Conservation (phyloP, 2,888 invertebrate genomes). For the Heliconius sara region DNA sequence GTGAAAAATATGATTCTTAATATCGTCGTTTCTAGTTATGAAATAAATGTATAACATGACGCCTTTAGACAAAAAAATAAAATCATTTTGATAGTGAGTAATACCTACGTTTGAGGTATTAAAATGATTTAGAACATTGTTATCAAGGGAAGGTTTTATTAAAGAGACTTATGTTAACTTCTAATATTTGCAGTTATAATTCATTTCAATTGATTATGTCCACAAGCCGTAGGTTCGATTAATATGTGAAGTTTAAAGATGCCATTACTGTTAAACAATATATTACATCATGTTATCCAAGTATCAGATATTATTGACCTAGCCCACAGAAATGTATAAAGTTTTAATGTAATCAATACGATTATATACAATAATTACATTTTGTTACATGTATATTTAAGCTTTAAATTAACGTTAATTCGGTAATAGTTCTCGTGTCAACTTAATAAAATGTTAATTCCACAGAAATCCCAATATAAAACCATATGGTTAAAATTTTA, state of each 20-base stretch:
- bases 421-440: neutral
- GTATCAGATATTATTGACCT: neutral
- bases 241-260: neutral
- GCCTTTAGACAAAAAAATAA: neutral
- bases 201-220: neutral
- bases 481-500: neutral
- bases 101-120: too few species aligned
- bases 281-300: neutral
- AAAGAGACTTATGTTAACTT: neutral
- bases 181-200: neutral
- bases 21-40: neutral
- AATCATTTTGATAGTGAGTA: neutral
- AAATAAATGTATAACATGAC: neutral
- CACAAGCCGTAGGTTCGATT: neutral
- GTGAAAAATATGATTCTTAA: neutral
- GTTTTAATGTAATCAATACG: neutral
- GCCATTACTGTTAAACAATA: neutral
- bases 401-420: neutral
- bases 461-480: neutral
- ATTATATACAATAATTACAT: neutral
- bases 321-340: neutral
- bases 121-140: neutral
- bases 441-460: too few species aligned
- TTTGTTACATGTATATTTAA: neutral
- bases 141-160: neutral